phyloP scores from a whole-genome alignment of 2,797 vertebrate species.

The Percopsis omiscomaycus region DNA sequence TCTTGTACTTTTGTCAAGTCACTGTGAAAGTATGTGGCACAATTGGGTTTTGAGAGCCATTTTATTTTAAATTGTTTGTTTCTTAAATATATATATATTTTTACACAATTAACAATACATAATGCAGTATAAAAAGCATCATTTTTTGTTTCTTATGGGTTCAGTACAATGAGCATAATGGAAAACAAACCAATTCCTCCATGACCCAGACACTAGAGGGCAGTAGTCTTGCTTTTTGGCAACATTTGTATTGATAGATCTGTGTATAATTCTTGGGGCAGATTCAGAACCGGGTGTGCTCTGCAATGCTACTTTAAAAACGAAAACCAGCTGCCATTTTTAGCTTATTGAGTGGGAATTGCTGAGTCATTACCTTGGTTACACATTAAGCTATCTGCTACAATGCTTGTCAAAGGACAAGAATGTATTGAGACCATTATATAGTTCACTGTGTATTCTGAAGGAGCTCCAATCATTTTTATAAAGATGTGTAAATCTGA shows the following conservation, averaged over 20 bases:
- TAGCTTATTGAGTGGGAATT: constrained; percentile 65
- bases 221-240: constrained; percentile 76
- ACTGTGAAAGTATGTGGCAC: background rate
- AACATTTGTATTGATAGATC: constrained; percentile 52
- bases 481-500: too few species aligned
- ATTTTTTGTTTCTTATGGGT: constrained; percentile 43
- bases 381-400: constrained; percentile 19
- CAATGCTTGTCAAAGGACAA: constrained; percentile 26
- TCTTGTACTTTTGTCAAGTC: constrained; percentile 22
- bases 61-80: constrained; percentile 70
- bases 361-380: constrained; percentile 27
- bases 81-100: constrained; percentile 76
- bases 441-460: constrained; percentile 13
- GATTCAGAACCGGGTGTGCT: constrained; percentile 35
- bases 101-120: constrained; percentile 73
- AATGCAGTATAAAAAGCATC: constrained; percentile 69
- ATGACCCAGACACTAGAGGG: constrained; percentile 66
- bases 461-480: constrained; percentile 19
- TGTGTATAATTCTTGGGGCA: constrained; percentile 36
- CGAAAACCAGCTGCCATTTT: constrained; percentile 61
- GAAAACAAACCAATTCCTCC: constrained; percentile 55
- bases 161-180: constrained; percentile 49
- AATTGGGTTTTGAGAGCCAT: constrained; percentile 46
- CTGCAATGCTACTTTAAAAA: constrained; percentile 42
- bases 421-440: constrained; percentile 26